Evolutionary conservation across 2,797 vertebrate genomes (phyloP).

Genomic region (Myotis vivesi): DNA sequence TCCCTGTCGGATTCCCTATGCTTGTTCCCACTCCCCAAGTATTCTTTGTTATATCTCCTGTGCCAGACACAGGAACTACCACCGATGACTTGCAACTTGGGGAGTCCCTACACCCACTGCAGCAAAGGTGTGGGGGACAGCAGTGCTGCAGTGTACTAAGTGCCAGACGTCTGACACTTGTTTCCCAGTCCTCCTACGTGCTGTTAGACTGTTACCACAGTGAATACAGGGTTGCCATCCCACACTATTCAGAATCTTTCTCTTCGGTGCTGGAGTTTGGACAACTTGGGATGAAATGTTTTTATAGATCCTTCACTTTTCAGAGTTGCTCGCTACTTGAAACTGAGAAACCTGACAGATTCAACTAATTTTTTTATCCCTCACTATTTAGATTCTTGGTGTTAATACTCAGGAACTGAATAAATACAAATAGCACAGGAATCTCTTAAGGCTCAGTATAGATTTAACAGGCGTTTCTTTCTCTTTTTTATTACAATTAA

Average conservation of each 20-base stretch:
- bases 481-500: not conserved
- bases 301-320: not conserved
- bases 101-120: not conserved
- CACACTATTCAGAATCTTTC: not conserved
- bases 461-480: not conserved
- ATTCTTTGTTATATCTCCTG: not conserved
- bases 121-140: not conserved
- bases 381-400: not conserved
- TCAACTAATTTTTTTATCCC: not conserved
- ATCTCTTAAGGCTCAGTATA: not conserved
- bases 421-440: not conserved
- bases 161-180: not conserved
- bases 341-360: not conserved
- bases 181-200: not conserved
- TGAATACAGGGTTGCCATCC: not conserved
- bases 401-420: not conserved
- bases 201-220: not conserved
- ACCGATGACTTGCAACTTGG: not conserved
- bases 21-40: not conserved
- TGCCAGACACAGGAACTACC: not conserved
- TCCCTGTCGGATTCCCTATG: not conserved
- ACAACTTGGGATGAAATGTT: not conserved
- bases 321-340: not conserved
- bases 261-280: not conserved
- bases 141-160: not conserved